Evolutionary conservation across 2,797 vertebrate genomes (phyloP).

Genomic region (Gymnothorax javanicus): DNA sequence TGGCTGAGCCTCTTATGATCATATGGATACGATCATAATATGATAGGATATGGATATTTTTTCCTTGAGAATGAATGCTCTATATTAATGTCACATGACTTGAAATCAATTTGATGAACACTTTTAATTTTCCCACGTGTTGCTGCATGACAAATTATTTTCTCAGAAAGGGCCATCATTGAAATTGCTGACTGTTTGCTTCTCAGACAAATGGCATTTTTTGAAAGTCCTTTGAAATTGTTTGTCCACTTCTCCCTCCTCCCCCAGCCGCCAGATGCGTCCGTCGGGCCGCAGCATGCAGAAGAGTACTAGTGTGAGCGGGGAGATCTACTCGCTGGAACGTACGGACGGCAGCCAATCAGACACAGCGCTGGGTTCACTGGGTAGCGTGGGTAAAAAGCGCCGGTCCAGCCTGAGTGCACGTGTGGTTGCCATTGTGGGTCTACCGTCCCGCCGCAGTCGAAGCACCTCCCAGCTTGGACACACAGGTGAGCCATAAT

Average conservation of each 20-base stretch:
- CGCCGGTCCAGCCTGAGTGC: constrained; percentile 94
- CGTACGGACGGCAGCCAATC: constrained; percentile 97
- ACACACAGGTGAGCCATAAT: constrained; percentile 82
- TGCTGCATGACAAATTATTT: too few species aligned
- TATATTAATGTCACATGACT: too few species aligned
- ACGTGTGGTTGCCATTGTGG: constrained; percentile 91
- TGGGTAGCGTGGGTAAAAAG: constrained; percentile 89
- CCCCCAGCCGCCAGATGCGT: constrained; percentile 85
- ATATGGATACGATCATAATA: too few species aligned
- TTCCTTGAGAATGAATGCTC: too few species aligned
- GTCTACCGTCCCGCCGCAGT: constrained; percentile 85
- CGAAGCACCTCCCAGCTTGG: constrained; percentile 95
- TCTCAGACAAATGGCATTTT: too few species aligned
- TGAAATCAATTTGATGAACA: too few species aligned
- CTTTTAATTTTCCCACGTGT: too few species aligned
- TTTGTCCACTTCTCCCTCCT: background rate
- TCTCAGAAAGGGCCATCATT: too few species aligned
- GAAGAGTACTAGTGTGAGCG: constrained; percentile 96
- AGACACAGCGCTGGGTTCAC: constrained; percentile 90
- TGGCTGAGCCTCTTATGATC: too few species aligned
- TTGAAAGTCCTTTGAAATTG: background rate
- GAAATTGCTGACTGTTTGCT: too few species aligned
- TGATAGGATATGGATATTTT: too few species aligned
- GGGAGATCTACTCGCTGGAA: constrained; percentile 93
- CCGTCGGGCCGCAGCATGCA: constrained; percentile 87